These are phyloP conservation scores for Lathamus discolor DNA, from an alignment of 2,113 vertebrate genomes.

Conservation along the genomic window DNA sequence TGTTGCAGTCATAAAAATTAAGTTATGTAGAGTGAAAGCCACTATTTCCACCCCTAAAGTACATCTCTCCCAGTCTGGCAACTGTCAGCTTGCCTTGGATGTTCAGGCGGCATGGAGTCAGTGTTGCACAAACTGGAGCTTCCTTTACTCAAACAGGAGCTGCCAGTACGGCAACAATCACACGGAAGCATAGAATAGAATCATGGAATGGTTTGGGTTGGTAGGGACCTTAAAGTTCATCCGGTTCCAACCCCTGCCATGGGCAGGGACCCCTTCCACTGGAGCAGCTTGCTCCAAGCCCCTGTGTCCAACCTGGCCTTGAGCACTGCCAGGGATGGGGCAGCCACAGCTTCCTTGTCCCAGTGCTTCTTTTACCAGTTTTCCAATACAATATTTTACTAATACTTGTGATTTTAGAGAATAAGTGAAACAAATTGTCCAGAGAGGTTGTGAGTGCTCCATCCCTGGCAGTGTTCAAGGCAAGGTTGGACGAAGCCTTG, in stretches of 20 bases:
- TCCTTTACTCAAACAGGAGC: neutral
- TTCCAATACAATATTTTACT: no score
- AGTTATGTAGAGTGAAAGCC: neutral
- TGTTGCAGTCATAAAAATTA: neutral
- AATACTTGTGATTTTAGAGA: no score
- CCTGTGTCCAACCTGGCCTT: no score
- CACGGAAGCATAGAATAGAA: neutral
- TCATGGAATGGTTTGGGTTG: neutral
- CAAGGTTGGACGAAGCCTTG: no score
- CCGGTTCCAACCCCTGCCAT: neutral
- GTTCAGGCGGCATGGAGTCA: neutral
- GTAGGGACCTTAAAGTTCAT: neutral
- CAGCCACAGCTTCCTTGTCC: no score
- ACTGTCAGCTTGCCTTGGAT: neutral
- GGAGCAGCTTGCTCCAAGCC: no score
- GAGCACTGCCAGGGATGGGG: no score
- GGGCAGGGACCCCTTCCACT: neutral
- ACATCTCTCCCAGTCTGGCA: neutral
- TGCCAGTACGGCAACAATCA: neutral
- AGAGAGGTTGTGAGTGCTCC: no score
- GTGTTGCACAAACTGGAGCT: neutral
- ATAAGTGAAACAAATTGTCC: no score
- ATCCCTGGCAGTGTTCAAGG: no score
- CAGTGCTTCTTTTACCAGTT: no score
- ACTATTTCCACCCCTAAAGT: neutral